Evolutionary conservation across 2,113 vertebrate genomes (phyloP), one percentile per base, ranked within the genome.

Genomic region (Corythoichthys haematopterus): DNA sequence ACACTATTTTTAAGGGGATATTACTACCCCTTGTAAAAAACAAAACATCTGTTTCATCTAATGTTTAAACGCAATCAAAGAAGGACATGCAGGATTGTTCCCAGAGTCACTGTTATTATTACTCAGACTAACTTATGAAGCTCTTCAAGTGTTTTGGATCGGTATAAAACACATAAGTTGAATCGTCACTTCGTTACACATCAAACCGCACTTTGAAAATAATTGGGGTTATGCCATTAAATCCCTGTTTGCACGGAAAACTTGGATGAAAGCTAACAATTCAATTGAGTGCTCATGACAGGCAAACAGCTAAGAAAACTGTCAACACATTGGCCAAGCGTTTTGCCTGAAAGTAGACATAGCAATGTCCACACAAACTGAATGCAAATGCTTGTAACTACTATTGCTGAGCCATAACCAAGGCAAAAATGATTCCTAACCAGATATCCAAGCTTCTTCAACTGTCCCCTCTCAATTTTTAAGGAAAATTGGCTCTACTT

Each of bases 111-210:
- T 40, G 37, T 60, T 60, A 60, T 9, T 16, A 38, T 59, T 40
- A 9, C 36, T 59, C 57, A 59, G 4, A n/a, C 36, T 60, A 9
- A 60, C 37, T 60, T 2, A 60, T 9, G 15, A 36, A 60, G 15
- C 58, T n/a, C 37, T 40, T 40, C 58, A 60, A 53, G 37, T 40
- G 58, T 9, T 37, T 60, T 60, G 58, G 37, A n/a, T 20, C 7
- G 37, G 40, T 60, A n/a, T 40, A 38, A 60, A 60, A 60, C 58
- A 38, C 3, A 10, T 12, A 5, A n/a, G 37, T 40, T 40, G 16
- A 60, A 60, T 60, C 58, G 40, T 60, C 58, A 11, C 7, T 60
- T 38, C 8, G 40, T 58, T 16, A 59, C 15, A 59, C 36, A 59
- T 59, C 7, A 28, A 59, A 40, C 36, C 7, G 1, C 6, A 4